Conservation (phyloP, 2,888 invertebrate species). For the Mermis nigrescens region DNA sequence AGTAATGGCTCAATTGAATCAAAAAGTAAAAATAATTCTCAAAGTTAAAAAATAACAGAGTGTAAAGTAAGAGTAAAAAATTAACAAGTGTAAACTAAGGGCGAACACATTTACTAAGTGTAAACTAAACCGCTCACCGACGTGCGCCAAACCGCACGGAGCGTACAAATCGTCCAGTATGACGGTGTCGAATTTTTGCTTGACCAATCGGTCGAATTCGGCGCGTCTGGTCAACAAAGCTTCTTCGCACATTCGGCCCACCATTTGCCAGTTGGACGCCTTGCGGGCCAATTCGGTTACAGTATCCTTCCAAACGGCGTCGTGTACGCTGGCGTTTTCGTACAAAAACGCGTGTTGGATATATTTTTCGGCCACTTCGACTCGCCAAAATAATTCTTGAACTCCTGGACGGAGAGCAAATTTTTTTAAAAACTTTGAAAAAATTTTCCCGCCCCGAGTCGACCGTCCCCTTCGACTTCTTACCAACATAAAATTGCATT, state of each 20-base stretch:
- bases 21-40: too few relatives aligned
- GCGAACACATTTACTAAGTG: too few relatives aligned
- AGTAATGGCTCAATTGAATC: too few relatives aligned
- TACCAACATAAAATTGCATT: too few relatives aligned
- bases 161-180: conserved; percentile 31
- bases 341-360: conserved; percentile 17
- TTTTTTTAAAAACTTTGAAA: too few relatives aligned
- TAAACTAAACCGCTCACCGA: conserved; percentile 13
- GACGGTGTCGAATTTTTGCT: conserved; percentile 24
- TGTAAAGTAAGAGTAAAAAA: too few relatives aligned
- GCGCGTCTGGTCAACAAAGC: conserved; percentile 19
- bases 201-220: conserved; percentile 24
- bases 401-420: neutral
- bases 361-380: conserved; percentile 13
- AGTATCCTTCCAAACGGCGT: conserved; percentile 9
- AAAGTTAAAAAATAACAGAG: too few relatives aligned
- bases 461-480: too few relatives aligned
- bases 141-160: conserved; percentile 28
- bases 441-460: too few relatives aligned
- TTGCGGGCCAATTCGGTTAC: conserved; percentile 11
- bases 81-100: too few relatives aligned
- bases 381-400: conserved; percentile 18
- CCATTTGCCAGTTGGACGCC: conserved; percentile 24
- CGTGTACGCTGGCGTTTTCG: conserved; percentile 16
- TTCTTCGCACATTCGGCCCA: conserved; percentile 24